Evolutionary conservation across 2,797 vertebrate genomes (phyloP), one percentile per base, ranked within the genome.

Genomic region (Cossypha caffra): DNA sequence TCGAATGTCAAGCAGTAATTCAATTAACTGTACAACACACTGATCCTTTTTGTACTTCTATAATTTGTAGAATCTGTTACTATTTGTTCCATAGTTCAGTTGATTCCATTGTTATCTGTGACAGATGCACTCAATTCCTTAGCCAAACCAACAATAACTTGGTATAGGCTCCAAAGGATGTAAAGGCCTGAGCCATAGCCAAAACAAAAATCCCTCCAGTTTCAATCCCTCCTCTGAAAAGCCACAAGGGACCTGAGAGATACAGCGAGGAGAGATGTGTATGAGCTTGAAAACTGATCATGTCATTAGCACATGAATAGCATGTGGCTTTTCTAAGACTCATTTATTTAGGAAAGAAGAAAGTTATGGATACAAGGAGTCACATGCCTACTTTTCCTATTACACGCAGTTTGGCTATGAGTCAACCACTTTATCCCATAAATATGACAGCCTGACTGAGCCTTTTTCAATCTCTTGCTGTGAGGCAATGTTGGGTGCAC

Each of bases 1-100:
- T 96, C 95, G 96, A 96, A 96, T 68, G 31, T 85, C 68, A 87
- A 76, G 59, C 82, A 54, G 38, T 73, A 85, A 85, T 88, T 87
- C 64, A 94, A 67, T 93, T 95, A 95, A 79, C 37, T 74, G 58
- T 91, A 63, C 17, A 72, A 76, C n/a, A 61, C 24, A 81, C 3
- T 33, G 45, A 67, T 85, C 26, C 31, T 40, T 47, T 93, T 14
- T 76, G 58, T 93, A 76, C 62, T 75, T 96, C 43, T 10, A 20
- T 61, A 45, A 74, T 75, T 67, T 69, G 19, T n/a, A 45, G 23
- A 86, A 79, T 87, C 31, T 20, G 16, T 68, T 95, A 33, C 9
- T 90, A 33, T 83, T 11, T 64, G 28, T 33, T 80, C 8, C 17
- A 45, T 15, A 51, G 42, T 66, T 93, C 33, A 61, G 8, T 4